Conservation (phyloP, 2,113 vertebrate genomes). For the Setophaga petechia region DNA sequence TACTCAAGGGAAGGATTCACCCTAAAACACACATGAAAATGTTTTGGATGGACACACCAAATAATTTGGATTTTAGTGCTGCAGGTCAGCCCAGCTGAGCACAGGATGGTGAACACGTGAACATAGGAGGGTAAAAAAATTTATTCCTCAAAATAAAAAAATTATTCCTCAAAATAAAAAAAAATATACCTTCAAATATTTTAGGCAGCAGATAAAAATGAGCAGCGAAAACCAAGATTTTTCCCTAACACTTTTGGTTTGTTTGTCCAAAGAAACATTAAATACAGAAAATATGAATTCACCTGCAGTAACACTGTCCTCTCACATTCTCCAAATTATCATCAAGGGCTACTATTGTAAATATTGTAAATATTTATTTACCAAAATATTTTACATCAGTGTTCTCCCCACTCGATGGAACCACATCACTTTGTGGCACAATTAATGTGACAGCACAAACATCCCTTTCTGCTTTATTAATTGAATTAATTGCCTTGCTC, state of each 20-base stretch:
- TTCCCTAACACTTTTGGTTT: not conserved
- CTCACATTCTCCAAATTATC: not conserved
- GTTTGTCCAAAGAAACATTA: not conserved
- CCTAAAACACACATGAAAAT: not conserved
- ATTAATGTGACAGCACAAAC: not conserved
- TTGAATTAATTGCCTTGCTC: not conserved
- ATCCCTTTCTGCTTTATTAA: not conserved
- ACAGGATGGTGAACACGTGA: not conserved
- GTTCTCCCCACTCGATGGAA: not conserved
- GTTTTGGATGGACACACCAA: not conserved
- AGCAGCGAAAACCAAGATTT: not conserved
- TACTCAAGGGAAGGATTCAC: not conserved
- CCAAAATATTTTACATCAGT: not conserved
- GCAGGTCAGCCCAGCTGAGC: not conserved
- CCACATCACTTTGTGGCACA: not conserved
- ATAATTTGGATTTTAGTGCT: not conserved
- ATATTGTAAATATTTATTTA: not conserved
- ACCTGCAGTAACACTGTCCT: not conserved
- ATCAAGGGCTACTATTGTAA: not conserved
- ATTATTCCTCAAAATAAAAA: no score
- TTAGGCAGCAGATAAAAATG: not conserved
- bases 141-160: not conserved
- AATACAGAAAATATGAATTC: not conserved
- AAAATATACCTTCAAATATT: not conserved
- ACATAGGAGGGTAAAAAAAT: not conserved